phyloP scores from a whole-genome alignment of 2,113 vertebrate species.

The Atlantisia rogersi region DNA sequence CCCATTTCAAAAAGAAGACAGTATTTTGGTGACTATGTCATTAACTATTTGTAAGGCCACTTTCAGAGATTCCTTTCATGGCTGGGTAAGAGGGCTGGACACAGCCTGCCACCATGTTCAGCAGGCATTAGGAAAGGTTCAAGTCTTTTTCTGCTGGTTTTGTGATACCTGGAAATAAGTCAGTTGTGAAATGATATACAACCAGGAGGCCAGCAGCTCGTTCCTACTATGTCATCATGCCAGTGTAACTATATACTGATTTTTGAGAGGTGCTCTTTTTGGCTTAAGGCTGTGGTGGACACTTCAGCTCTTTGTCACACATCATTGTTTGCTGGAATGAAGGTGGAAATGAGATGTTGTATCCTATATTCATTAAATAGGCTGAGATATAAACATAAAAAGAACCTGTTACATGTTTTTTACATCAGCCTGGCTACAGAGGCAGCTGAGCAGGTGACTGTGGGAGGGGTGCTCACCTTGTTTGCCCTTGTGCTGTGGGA shows the following conservation, averaged over 20 bases:
- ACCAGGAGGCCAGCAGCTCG: neutral
- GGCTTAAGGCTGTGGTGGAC: neutral
- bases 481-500: slow-evolving; percentile 44
- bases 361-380: neutral
- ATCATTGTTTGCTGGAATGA: neutral
- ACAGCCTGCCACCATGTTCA: fast-evolving
- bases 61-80: neutral
- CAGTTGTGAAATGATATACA: neutral
- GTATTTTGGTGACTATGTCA: neutral
- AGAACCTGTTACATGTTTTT: neutral
- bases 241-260: neutral
- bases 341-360: neutral
- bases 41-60: neutral
- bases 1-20: neutral
- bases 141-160: neutral
- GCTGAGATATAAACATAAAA: neutral
- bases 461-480: neutral
- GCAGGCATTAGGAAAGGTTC: neutral
- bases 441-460: slow-evolving; percentile 32
- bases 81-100: neutral
- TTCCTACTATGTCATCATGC: neutral
- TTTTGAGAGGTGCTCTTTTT: neutral
- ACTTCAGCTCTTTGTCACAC: neutral
- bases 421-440: neutral
- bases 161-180: neutral